A percentile compares a stretch with the other conserved stretches of the same genome.
Evolutionary conservation across 2,888 invertebrate genomes (phyloP).

Genomic region (Reticulitermes lucifugus): DNA sequence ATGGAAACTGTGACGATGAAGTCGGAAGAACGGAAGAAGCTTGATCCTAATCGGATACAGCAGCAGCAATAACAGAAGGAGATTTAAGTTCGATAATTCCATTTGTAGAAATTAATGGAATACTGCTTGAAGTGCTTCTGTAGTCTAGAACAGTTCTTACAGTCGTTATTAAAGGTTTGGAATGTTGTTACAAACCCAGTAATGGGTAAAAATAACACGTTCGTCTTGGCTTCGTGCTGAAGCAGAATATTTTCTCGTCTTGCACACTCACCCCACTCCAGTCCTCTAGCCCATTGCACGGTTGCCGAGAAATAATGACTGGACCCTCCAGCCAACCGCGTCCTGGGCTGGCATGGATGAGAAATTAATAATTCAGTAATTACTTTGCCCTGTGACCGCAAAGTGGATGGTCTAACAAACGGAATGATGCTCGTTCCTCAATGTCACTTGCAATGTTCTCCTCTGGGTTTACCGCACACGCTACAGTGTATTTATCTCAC

Average conservation of each 20-base stretch:
- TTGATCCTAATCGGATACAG: too few species aligned
- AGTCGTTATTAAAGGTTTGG: too few species aligned
- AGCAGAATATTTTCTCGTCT: slow-evolving; percentile 7
- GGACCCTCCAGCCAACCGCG: slow-evolving; percentile 41
- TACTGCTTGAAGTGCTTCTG: too few species aligned
- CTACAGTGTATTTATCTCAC: slow-evolving; percentile 31
- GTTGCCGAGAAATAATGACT: slow-evolving; percentile 39
- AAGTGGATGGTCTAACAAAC: slow-evolving; percentile 45
- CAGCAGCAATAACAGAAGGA: too few species aligned
- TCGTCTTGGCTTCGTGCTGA: too few species aligned
- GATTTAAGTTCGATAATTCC: too few species aligned
- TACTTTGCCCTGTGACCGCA: slow-evolving; percentile 51
- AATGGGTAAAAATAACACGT: too few species aligned
- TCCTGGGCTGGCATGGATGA: slow-evolving; percentile 46
- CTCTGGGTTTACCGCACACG: background rate
- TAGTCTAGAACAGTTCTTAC: too few species aligned
- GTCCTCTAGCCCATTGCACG: background rate
- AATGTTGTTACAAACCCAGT: too few species aligned
- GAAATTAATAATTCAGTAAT: slow-evolving; percentile 53
- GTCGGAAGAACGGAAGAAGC: too few species aligned
- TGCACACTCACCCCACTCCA: background rate
- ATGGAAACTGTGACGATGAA: too few species aligned
- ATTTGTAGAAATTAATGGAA: too few species aligned
- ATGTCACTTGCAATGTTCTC: slow-evolving; percentile 43
- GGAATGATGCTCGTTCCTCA: slow-evolving; percentile 47